phyloP scores from a whole-genome alignment of 2,797 vertebrate species.

The Florisuga fusca region DNA sequence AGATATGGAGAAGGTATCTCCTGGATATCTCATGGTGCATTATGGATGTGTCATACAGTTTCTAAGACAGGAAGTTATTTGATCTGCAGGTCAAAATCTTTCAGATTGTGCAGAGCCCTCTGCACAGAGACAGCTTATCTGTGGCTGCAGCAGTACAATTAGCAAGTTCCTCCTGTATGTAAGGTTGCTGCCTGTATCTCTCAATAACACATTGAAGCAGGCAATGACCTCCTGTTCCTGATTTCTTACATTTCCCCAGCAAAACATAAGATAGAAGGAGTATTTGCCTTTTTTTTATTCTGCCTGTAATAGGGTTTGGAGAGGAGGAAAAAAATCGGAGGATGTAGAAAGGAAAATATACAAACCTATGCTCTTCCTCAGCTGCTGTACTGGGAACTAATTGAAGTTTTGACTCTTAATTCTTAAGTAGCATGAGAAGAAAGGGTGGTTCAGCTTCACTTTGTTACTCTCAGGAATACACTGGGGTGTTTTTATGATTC shows the following conservation, averaged over 20 bases:
- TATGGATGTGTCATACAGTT: not conserved
- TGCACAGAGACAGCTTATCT: not conserved
- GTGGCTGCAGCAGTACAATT: not conserved
- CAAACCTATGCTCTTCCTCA: not conserved
- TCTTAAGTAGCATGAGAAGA: not conserved
- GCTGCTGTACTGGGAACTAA: not conserved
- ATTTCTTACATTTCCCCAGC: not conserved
- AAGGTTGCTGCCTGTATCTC: not conserved
- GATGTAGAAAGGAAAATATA: not conserved
- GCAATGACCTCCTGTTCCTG: not conserved
- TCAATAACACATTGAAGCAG: not conserved
- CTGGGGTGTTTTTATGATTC: not conserved
- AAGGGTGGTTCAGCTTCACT: not conserved
- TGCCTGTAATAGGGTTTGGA: not conserved
- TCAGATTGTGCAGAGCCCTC: not conserved
- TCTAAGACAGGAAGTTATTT: not conserved
- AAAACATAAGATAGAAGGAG: not conserved
- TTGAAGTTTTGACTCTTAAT: not conserved
- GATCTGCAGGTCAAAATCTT: constrained; percentile 2
- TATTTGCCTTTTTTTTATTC: not conserved
- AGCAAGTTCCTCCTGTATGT: rapidly evolving
- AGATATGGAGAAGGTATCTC: not conserved
- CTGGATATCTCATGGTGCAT: not conserved
- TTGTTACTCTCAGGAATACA: not conserved
- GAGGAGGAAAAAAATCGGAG: not conserved